Evolutionary conservation across 1,140 invertebrate genomes (phyloP).

Genomic region (Maconellicoccus hirsutus): DNA sequence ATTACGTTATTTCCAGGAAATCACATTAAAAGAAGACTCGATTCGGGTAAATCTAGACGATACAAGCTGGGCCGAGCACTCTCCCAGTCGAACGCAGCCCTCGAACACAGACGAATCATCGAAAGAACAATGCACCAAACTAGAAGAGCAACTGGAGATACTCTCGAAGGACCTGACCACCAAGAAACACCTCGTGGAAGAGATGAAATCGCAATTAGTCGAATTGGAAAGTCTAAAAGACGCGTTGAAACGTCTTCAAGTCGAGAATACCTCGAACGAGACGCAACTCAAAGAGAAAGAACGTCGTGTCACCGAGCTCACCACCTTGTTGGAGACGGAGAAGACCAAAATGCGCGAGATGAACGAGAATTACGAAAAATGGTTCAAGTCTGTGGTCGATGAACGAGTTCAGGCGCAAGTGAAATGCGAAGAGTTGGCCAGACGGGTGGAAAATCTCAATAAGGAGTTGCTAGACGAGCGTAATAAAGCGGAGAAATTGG

Average conservation of each 20-base stretch:
- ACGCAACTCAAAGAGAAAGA: neutral
- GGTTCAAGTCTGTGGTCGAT: neutral
- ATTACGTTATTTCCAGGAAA: neutral
- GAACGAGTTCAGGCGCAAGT: neutral
- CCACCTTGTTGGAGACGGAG: neutral
- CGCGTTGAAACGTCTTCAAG: neutral
- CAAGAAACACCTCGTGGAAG: neutral
- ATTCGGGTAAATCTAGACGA: neutral
- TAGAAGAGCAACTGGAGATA: neutral
- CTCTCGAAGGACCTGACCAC: neutral
- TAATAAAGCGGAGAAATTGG: neutral
- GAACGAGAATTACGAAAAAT: constrained; percentile 1
- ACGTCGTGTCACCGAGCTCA: neutral
- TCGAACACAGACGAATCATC: neutral
- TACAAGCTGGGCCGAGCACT: neutral
- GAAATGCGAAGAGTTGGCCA: neutral
- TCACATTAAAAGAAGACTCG: neutral
- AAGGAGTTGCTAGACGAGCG: neutral
- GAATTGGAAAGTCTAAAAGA: neutral
- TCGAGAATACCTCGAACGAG: neutral
- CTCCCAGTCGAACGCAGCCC: neutral
- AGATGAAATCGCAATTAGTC: neutral
- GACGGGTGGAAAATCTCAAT: neutral
- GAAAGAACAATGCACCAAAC: neutral
- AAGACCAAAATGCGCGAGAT: neutral